phyloP scores from a whole-genome alignment of 2,113 vertebrate genomes.

The Poeciliopsis retropinna region DNA sequence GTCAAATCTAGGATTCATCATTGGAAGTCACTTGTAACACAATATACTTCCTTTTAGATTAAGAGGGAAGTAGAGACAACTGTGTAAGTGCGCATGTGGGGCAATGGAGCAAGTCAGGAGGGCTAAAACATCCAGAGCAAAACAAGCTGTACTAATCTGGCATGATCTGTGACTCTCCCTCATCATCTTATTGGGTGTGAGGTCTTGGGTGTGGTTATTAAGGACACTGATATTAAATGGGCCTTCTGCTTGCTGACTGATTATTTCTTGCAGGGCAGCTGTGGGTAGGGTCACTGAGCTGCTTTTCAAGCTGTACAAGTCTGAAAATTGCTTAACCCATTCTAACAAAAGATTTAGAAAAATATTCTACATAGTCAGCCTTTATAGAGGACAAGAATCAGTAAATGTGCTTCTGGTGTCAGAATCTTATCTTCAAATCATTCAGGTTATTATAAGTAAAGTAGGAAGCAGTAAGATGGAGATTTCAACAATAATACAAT shows the following conservation, averaged over 20 bases:
- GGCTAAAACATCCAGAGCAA: conserved; percentile 60
- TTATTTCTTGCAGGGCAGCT: conserved; percentile 68
- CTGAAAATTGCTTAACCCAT: conserved; percentile 9
- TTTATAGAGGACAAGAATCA: neutral
- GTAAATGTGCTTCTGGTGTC: neutral
- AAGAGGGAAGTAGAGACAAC: conserved; percentile 58
- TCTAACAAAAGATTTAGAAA: neutral
- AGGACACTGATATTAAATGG: conserved; percentile 78
- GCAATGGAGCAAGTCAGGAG: conserved; percentile 3
- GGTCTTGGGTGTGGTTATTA: conserved; percentile 77
- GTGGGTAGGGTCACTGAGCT: conserved; percentile 45
- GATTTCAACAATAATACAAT: conserved; percentile 12
- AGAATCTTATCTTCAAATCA: neutral
- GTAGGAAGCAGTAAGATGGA: neutral
- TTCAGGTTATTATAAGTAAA: neutral
- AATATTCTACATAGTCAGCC: neutral
- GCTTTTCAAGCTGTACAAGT: conserved; percentile 25
- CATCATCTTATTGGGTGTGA: conserved; percentile 74
- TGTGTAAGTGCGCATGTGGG: conserved; percentile 14
- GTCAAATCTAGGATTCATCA: conserved; percentile 37
- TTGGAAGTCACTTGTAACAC: conserved; percentile 57
- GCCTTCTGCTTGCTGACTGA: conserved; percentile 73
- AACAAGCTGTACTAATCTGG: conserved; percentile 75
- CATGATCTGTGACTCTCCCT: conserved; percentile 64
- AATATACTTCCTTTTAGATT: conserved; percentile 62